phyloP scores from a whole-genome alignment of 2,888 invertebrate species.

The Drosophila fulvimacula region DNA sequence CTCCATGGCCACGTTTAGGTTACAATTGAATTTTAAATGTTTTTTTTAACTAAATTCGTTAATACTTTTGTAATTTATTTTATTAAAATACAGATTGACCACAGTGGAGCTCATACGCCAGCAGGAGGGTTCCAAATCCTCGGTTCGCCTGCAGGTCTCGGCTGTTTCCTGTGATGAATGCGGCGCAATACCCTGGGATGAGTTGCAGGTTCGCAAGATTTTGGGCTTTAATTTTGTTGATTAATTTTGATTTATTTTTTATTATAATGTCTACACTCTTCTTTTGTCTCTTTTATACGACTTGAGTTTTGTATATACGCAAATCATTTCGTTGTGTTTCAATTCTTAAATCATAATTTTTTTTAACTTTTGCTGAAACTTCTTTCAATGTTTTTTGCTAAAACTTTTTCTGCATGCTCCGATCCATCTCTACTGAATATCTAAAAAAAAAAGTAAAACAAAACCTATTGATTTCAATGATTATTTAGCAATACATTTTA shows the following conservation, averaged over 20 bases:
- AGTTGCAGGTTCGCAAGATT: slow-evolving; percentile 91
- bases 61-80: not conserved
- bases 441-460: not conserved
- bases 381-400: slow-evolving; percentile 49
- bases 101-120: slow-evolving; percentile 91
- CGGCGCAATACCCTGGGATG: slow-evolving; percentile 95
- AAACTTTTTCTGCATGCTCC: slow-evolving; percentile 69
- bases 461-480: slow-evolving; percentile 17
- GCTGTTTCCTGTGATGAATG: slow-evolving; percentile 93
- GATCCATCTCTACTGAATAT: slow-evolving; percentile 61
- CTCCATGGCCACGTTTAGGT: slow-evolving; percentile 85
- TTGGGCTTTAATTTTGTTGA: not conserved
- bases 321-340: slow-evolving; percentile 29
- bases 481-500: slow-evolving; percentile 41
- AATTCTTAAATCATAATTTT: slow-evolving; percentile 5
- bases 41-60: not conserved
- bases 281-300: slow-evolving; percentile 9
- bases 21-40: not conserved
- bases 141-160: slow-evolving; percentile 89
- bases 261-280: slow-evolving; percentile 21
- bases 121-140: slow-evolving; percentile 88
- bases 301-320: slow-evolving; percentile 56
- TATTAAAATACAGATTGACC: slow-evolving; percentile 88
- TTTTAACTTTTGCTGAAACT: slow-evolving; percentile 18
- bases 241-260: slow-evolving; percentile 4